Conservation (phyloP, 2,888 invertebrate genomes). For the Idaea dimidiata region DNA sequence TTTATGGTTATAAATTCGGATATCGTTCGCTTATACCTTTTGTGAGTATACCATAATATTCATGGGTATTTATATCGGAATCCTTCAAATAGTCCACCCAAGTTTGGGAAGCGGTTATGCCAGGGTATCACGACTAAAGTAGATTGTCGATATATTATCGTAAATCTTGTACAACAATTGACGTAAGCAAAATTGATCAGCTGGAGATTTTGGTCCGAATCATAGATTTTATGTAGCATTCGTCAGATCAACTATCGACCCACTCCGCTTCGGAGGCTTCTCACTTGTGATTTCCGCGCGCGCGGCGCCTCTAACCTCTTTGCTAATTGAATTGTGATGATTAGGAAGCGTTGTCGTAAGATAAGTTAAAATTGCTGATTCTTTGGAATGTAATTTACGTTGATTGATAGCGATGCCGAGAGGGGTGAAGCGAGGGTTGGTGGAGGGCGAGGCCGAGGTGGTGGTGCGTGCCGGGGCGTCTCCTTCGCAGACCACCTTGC, state of each 20-base stretch:
- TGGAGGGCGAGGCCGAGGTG: conserved; percentile 77
- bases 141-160: conserved; percentile 63
- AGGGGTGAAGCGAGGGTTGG: conserved; percentile 80
- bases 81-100: conserved; percentile 45
- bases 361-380: conserved; percentile 32
- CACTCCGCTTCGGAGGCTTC: conserved; percentile 71
- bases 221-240: conserved; percentile 48
- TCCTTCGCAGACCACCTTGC: conserved; percentile 77
- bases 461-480: conserved; percentile 76
- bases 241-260: conserved; percentile 65
- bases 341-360: conserved; percentile 39
- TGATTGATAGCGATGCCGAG: conserved; percentile 80
- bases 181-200: conserved; percentile 68
- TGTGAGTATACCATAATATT: conserved; percentile 66
- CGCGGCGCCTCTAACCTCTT: conserved; percentile 79
- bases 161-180: conserved; percentile 62
- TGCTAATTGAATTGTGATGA: conserved; percentile 73
- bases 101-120: conserved; percentile 58
- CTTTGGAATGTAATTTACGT: conserved; percentile 37
- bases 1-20: conserved; percentile 76
- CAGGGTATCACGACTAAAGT: conserved; percentile 65
- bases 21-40: conserved; percentile 79
- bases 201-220: conserved; percentile 48
- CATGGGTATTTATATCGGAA: conserved; percentile 48
- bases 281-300: conserved; percentile 72